A percentile compares a stretch with the other conserved stretches of the same genome.
Conservation (phyloP, 2,113 vertebrate genomes). For the Heterocephalus glaber region DNA sequence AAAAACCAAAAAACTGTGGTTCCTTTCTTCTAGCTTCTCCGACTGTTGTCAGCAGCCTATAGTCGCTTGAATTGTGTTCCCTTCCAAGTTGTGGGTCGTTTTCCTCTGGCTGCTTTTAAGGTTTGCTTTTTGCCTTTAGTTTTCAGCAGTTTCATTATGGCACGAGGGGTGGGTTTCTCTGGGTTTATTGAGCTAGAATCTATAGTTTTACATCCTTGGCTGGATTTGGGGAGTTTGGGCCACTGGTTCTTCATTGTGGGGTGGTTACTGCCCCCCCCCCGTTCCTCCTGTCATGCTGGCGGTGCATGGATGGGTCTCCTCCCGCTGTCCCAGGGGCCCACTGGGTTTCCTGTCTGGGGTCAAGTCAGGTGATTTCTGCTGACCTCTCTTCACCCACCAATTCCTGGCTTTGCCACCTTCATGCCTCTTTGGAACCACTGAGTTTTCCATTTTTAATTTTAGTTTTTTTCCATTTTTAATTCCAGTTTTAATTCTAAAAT, state of each 20-base stretch:
- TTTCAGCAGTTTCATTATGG: neutral
- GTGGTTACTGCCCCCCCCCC: too few species aligned
- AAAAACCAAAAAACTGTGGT: too few species aligned
- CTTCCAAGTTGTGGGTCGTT: fast-evolving
- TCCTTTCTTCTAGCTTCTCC: too few species aligned
- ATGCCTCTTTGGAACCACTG: neutral
- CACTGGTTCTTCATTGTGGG: neutral
- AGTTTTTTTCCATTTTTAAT: too few species aligned
- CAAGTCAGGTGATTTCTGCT: neutral
- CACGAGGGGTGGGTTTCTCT: neutral
- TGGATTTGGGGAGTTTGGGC: neutral
- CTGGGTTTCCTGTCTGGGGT: neutral
- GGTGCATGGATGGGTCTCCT: neutral
- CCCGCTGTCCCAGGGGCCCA: neutral
- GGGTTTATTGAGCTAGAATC: neutral
- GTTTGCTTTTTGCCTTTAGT: neutral
- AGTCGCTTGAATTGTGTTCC: neutral
- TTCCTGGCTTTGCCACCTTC: neutral
- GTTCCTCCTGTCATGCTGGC: neutral
- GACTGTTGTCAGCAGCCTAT: neutral
- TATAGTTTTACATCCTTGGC: neutral
- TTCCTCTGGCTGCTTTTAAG: neutral
- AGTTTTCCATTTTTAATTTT: neutral
- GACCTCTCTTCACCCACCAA: neutral
- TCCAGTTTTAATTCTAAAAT: neutral